Base-by-base conservation (phyloP, 2,113 vertebrate species). In the Paralichthys olivaceus region DNA sequence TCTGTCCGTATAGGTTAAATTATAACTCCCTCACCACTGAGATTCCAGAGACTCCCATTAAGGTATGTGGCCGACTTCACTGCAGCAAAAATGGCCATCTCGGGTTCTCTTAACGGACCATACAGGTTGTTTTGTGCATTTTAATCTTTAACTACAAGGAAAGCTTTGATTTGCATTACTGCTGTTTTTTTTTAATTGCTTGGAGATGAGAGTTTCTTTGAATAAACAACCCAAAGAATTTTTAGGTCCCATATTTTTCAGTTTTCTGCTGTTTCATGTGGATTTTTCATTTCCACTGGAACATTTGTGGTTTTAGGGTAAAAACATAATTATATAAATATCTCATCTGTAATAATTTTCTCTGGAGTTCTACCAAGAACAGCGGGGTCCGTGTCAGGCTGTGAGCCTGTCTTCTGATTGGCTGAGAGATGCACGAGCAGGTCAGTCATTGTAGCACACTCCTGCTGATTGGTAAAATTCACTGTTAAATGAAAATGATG, bases 1-100 rank as follows among this genome's bases (percentile, higher is more conserved):
- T 77, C 68, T 73, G 65, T 63, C 81, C 22, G 54, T 63, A 37
- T 58, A 57, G 83, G 72, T 89, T 89, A 72, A 79, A 77, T 70
- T 68, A 84, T 59, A 83, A 80, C 82, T 79, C 61, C 59, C 37
- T 82, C 19, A 65, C 69, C 60, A 49, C 55, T 74, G 70, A 85
- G 66, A 70, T 56, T 61, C 26, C 1, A 79, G 3, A 76, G 47
- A 56, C 47, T 66, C 43, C 60, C 15, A 84, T 83, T 83, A 83
- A 79, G 63, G 63, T 25, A 67, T 61, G 26, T 53, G 34, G 40
- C 57, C 7, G 4, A 61, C 54, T 67, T 65, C 22, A 55, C 14
- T 40, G 64, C 55, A 66, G 55, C 9, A 56, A 63, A 75, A 81
- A 70, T 59, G 17, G 14, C 26, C 37, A 19, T 63, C 7, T 23